Percentiles rank a stretch among this genome's conserved stretches.
These are phyloP conservation scores for Cassiopea xamachana DNA, from an alignment of 30 jellyfish, hydroid and myxozoan genomes.

Conservation along the genomic window DNA sequence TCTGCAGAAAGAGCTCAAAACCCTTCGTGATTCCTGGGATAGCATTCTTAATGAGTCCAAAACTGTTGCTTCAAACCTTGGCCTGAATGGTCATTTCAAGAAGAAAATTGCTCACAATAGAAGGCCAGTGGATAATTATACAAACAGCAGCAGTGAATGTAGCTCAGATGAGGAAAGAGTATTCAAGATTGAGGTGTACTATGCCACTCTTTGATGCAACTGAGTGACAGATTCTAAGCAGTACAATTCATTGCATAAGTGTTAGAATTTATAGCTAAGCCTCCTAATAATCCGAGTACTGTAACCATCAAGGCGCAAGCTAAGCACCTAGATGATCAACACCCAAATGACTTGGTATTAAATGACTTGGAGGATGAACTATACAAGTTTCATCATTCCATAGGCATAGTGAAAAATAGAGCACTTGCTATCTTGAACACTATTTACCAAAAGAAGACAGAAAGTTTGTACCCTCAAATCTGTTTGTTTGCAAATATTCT, in stretches of 20 bases:
- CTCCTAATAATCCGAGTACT: too few species aligned
- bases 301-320: not conserved
- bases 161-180: not conserved
- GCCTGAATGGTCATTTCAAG: slow-evolving; percentile 29
- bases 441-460: not conserved
- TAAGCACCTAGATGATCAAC: not conserved
- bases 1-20: slow-evolving; percentile 32
- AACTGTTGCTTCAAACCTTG: slow-evolving; percentile 22
- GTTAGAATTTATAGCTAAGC: too few species aligned
- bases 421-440: too few species aligned
- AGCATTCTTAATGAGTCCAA: slow-evolving; percentile 10
- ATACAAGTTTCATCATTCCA: too few species aligned
- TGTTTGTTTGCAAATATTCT: not conserved
- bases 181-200: slow-evolving; percentile 1
- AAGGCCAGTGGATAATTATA: slow-evolving; percentile 1
- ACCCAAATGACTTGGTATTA: not conserved
- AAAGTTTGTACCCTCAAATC: not conserved
- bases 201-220: not conserved
- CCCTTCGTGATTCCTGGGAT: slow-evolving; percentile 31
- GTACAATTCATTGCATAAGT: too few species aligned
- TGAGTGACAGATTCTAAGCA: too few species aligned
- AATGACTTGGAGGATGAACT: too few species aligned
- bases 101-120: slow-evolving; percentile 44
- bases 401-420: too few species aligned
- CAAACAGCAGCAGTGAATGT: slow-evolving; percentile 5